phyloP scores from a whole-genome alignment of 2,888 invertebrate genomes.

The Rhopalosiphum nymphaeae region DNA sequence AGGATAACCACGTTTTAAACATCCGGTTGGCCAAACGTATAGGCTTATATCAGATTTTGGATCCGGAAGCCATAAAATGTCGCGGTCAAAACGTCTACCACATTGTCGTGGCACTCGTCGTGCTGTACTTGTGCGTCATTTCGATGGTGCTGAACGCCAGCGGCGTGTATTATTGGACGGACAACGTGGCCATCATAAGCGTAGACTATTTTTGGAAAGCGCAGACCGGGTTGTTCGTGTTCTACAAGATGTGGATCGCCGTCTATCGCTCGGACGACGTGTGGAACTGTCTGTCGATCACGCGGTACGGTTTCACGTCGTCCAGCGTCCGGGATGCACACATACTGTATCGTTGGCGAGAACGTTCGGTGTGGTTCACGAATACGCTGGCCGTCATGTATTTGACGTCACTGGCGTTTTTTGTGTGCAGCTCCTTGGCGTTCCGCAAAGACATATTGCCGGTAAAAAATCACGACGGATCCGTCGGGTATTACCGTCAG shows the following conservation, averaged over 20 bases:
- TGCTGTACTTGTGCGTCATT: neutral
- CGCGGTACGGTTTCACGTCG: neutral
- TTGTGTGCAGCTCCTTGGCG: fast-evolving
- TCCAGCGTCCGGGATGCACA: neutral
- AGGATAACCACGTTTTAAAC: neutral
- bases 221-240: fast-evolving
- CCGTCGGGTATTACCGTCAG: too few relatives aligned
- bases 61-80: neutral
- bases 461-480: neutral
- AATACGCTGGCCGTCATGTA: neutral
- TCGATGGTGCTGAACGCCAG: neutral
- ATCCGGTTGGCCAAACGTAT: neutral
- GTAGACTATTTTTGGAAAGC: neutral
- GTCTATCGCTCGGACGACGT: neutral
- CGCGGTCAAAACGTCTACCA: neutral
- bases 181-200: neutral
- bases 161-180: neutral
- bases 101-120: neutral
- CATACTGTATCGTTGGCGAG: neutral
- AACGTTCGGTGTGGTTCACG: neutral
- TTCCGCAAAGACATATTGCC: neutral
- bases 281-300: neutral
- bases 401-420: neutral
- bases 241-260: neutral
- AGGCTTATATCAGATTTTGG: neutral